These are phyloP conservation scores for Spea multiplicata DNA, from an alignment of 2,113 vertebrate genomes.

Conservation along the genomic window DNA sequence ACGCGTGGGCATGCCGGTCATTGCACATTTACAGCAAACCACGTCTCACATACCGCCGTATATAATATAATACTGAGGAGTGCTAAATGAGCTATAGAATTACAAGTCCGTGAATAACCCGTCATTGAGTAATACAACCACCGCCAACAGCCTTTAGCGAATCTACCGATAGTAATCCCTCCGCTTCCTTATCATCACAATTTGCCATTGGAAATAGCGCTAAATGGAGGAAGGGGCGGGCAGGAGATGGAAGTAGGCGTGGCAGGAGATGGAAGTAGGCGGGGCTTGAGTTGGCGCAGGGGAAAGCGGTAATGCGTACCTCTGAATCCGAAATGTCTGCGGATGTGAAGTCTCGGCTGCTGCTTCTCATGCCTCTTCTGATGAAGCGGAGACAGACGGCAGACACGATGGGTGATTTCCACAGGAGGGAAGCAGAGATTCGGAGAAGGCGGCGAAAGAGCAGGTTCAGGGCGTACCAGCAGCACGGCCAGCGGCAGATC, in stretches of 20 bases:
- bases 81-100: too few relatives aligned
- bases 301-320: background rate
- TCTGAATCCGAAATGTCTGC: background rate
- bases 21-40: too few relatives aligned
- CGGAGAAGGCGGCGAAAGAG: background rate
- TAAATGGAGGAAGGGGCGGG: background rate
- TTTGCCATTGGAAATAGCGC: too few relatives aligned
- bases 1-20: too few relatives aligned
- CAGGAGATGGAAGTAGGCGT: background rate
- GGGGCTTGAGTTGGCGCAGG: background rate
- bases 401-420: background rate
- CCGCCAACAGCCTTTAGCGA: too few relatives aligned
- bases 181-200: too few relatives aligned
- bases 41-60: too few relatives aligned
- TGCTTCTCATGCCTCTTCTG: conserved; percentile 67
- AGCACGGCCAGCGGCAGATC: conserved; percentile 4
- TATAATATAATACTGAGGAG: too few relatives aligned
- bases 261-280: background rate
- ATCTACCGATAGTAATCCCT: too few relatives aligned
- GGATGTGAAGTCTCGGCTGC: conserved; percentile 17
- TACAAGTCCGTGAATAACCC: too few relatives aligned
- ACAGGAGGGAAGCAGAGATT: background rate
- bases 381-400: conserved; percentile 65
- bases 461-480: background rate
- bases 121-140: too few relatives aligned